Evolutionary conservation across 1,140 invertebrate genomes (phyloP), one percentile per base, ranked within the genome.

Genomic region (Drosophila baimaii): DNA sequence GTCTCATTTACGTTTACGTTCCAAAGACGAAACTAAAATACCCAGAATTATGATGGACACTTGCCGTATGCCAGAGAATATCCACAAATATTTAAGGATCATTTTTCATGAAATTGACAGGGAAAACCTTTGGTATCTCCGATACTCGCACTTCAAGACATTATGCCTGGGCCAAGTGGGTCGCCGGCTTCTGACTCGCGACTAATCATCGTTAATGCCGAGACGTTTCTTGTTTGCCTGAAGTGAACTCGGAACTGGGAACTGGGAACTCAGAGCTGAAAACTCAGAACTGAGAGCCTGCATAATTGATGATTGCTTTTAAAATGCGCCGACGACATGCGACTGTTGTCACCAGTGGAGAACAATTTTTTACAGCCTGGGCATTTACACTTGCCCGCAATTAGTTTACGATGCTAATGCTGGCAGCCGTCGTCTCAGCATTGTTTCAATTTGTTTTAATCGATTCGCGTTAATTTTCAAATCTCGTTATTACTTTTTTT

Each of bases 271-370:
- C n/a, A 27, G 27, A 33, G 31, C 29, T 33, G 10, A 21, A 19
- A 27, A 15, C 61, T 63, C 37, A 58, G 76, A 74, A 69, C 76
- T 71, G 54, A 72, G 70, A 44, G 61, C 73, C 77, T 85, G 76
- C 74, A 81, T 85, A 86, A 90, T 90, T 90, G 89, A 90, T 90
- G 79, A 90, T 90, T 86, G 86, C 86, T 90, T 90, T 90, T 90
- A 90, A 90, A 83, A 69, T 72, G 79, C 75, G 79, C 69, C 77
- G 80, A 86, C 77, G 80, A 86, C 86, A 81, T 72, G 74, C 55
- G 79, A 62, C 54, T 76, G 79, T 90, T 82, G 82, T 86, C 82
- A 68, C 44, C 69, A 62, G 54, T 49, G 83, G 80, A 82, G 71
- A 82, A 76, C 81, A 62, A 79, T 86, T 86, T 88, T 82, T 86